Evolutionary conservation across 2,113 vertebrate species (phyloP).

Genomic region (Aspiorhynchus laticeps): DNA sequence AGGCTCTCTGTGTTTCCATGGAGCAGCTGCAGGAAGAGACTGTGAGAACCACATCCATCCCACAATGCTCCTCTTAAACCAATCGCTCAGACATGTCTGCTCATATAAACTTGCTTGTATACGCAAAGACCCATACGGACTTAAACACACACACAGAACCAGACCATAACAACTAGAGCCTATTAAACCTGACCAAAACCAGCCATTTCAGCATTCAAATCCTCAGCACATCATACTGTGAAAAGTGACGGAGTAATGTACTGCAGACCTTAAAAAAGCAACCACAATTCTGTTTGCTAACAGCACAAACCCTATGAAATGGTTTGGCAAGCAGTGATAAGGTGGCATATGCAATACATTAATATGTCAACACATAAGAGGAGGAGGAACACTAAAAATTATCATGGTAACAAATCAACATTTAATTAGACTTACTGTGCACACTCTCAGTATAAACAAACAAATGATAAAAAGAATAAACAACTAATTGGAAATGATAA

Average conservation of each 20-base stretch:
- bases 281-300: neutral
- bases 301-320: neutral
- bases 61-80: constrained; percentile 36
- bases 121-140: constrained; percentile 17
- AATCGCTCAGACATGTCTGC: constrained; percentile 21
- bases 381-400: neutral
- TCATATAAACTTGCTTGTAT: constrained; percentile 16
- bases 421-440: constrained; percentile 14
- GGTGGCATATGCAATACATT: neutral
- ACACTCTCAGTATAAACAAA: constrained; percentile 20
- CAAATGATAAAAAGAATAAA: neutral
- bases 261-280: neutral
- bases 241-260: neutral
- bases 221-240: neutral
- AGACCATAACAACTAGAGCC: neutral
- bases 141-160: neutral
- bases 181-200: constrained; percentile 16
- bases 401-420: neutral
- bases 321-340: neutral
- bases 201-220: neutral
- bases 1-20: constrained; percentile 34
- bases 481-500: neutral
- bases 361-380: neutral
- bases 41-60: constrained; percentile 36
- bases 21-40: constrained; percentile 48